These are phyloP conservation scores for Hydrochoerus hydrochaeris DNA, from an alignment of 2,113 vertebrate species.

Conservation along the genomic window DNA sequence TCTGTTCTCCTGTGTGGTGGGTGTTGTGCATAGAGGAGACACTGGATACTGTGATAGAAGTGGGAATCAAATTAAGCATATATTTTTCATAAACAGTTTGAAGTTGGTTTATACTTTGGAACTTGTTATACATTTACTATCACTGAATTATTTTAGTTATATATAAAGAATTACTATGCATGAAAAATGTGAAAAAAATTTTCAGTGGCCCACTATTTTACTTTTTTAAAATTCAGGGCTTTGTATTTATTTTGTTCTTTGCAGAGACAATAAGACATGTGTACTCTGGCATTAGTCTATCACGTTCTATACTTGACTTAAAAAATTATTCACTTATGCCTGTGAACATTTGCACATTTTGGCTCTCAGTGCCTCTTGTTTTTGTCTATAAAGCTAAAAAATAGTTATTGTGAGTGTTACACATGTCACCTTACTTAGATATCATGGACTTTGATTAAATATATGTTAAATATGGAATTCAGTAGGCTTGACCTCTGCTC, in stretches of 20 bases:
- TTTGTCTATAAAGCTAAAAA: neutral
- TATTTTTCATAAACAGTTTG: neutral
- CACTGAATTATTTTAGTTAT: neutral
- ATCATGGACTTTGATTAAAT: neutral
- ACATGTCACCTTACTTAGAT: neutral
- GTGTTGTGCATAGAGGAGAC: neutral
- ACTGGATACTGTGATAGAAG: neutral
- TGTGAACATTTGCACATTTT: neutral
- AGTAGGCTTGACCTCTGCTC: neutral
- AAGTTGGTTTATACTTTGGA: constrained; percentile 21
- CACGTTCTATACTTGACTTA: neutral
- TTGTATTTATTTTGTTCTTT: neutral
- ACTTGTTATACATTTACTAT: neutral
- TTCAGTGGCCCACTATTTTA: neutral
- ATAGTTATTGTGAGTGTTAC: neutral
- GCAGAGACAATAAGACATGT: neutral
- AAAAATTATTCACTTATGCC: neutral
- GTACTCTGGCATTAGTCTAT: neutral
- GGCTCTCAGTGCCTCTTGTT: neutral
- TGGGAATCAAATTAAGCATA: neutral
- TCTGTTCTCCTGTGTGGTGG: neutral
- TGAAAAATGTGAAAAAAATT: neutral
- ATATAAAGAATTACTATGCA: neutral
- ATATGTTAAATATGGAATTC: neutral
- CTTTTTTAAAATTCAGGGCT: neutral